Base-by-base conservation (phyloP, 2,888 invertebrate genomes). In the Chromoteleia sp. region DNA sequence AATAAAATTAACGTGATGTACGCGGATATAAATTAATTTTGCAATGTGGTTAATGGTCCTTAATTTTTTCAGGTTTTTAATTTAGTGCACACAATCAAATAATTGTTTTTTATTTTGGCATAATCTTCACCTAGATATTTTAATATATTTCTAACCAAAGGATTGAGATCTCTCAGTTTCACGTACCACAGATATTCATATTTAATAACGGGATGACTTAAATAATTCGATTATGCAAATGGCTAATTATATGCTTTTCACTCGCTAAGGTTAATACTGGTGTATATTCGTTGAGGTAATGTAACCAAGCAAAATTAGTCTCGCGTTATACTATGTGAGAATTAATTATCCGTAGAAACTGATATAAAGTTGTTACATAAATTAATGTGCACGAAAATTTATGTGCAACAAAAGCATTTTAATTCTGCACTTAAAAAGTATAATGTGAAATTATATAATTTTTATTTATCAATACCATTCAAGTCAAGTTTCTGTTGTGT, bases 201-300 rank as follows among this genome's bases (percentile, higher is more conserved):
- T 33, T 54, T 29, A 54, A 30, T 19, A 54, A 54, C 25, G 2
- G 12, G 14, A 36, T 39, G 25, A 56, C 19, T 39, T 36, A 56
- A 56, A 36, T 56, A 21, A 56, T 39, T 39, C 7, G 39, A 56
- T 39, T 56, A 56, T 39, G 21, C 56, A 56, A 36, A 56, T 56
- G 8, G 21, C 19, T 56, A 36, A 56, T 56, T 56, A 56, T 56
- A 56, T 56, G 39, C 33, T 56, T 56, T 56, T 52, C 19, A 56
- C 54, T 54, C 21, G 14, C 14, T 21, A 36, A 36, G 39, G 56
- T 56, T 56, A 56, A 39, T 56, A 6, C 21, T 19, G 39, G 21
- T 36, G 25, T 39, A 36, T n/a, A 54, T 54, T 54, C 33, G 8
- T 33, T 54, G 17, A 17, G 33, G 33, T 17, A 56, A 21, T 56